These are phyloP conservation scores for Leptogaster cylindrica DNA, from an alignment of 2,888 invertebrate genomes.

Conservation along the genomic window DNA sequence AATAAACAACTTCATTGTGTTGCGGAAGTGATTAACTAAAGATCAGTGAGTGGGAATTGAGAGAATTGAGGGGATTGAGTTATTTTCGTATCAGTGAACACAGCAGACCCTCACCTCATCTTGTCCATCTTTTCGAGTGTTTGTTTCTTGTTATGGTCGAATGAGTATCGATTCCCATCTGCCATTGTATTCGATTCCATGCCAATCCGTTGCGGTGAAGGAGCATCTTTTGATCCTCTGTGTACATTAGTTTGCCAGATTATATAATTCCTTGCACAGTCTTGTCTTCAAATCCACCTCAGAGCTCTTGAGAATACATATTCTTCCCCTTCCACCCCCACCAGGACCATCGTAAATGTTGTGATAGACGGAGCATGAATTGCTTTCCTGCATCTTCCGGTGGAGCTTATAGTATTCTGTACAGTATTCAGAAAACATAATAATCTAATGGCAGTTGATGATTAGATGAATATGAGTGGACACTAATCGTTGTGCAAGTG, in stretches of 20 bases:
- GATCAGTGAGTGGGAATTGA: too few relatives aligned
- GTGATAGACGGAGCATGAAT: background rate
- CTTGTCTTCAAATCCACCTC: too few relatives aligned
- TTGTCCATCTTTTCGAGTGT: constrained; percentile 3
- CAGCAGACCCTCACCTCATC: background rate
- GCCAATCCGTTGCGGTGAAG: background rate
- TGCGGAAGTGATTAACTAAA: too few relatives aligned
- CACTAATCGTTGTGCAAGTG: constrained; percentile 8
- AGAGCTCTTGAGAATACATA: too few relatives aligned
- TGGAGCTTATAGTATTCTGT: background rate
- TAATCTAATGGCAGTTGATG: constrained; percentile 10
- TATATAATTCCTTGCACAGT: background rate
- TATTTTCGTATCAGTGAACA: background rate
- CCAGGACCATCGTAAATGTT: background rate
- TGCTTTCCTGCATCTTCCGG: background rate
- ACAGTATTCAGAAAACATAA: constrained; percentile 14
- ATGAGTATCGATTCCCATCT: constrained; percentile 19
- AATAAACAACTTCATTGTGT: too few relatives aligned
- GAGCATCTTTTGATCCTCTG: background rate
- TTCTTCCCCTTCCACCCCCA: too few relatives aligned
- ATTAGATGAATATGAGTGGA: constrained; percentile 25
- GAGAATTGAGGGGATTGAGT: too few relatives aligned
- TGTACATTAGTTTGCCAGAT: background rate
- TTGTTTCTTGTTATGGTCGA: constrained; percentile 11
- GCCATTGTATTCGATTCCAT: background rate